A percentile compares a stretch with the other conserved stretches of the same genome.
phyloP scores from a whole-genome alignment of 2,113 vertebrate genomes.

The Eretmochelys imbricata region DNA sequence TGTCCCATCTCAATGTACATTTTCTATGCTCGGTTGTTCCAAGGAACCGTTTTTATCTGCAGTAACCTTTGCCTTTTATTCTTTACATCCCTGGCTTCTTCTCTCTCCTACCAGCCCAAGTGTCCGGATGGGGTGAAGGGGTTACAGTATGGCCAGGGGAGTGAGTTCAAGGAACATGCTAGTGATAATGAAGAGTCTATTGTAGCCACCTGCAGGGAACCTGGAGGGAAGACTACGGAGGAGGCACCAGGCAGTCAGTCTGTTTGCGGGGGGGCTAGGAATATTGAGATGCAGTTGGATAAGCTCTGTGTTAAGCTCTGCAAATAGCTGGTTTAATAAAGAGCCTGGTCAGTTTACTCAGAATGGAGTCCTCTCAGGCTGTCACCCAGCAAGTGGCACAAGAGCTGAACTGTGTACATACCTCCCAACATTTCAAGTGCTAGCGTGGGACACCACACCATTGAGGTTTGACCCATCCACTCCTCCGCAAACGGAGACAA shows the following conservation, averaged over 20 bases:
- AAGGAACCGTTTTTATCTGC: neutral
- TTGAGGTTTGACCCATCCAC: neutral
- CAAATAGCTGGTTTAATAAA: neutral
- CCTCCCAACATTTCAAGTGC: neutral
- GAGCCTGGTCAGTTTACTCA: neutral
- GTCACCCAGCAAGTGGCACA: neutral
- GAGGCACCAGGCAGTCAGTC: fast-evolving
- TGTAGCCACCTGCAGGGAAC: neutral
- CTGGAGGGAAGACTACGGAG: neutral
- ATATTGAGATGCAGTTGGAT: neutral
- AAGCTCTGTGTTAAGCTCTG: neutral
- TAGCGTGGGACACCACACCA: neutral
- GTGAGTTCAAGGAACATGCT: neutral
- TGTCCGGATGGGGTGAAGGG: neutral
- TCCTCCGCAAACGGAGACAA: neutral
- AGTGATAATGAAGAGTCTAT: neutral
- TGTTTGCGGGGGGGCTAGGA: fast-evolving
- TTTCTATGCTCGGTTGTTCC: neutral
- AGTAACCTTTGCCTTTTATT: neutral
- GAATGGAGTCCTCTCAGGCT: neutral
- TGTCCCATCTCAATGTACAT: neutral
- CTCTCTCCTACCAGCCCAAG: neutral
- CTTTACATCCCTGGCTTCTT: neutral
- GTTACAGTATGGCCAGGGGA: neutral
- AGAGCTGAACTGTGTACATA: neutral